A percentile compares a stretch with the other conserved stretches of the same genome.
These are phyloP conservation scores for Nemoura dubitans DNA, from an alignment of 2,888 invertebrate species.

Conservation along the genomic window DNA sequence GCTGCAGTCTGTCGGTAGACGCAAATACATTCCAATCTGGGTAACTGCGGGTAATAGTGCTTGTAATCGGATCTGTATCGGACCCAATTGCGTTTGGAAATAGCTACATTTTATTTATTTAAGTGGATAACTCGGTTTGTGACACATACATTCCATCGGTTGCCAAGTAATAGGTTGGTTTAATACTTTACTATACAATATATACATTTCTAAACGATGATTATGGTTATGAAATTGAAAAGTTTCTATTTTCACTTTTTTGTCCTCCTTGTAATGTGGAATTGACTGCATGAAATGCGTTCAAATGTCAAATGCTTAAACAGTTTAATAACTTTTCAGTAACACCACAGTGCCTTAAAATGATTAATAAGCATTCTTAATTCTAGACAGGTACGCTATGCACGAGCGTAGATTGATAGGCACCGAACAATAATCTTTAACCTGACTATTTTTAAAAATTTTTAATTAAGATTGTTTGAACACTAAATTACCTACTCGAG, in stretches of 20 bases:
- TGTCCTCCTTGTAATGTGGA: background rate
- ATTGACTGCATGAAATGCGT: no score
- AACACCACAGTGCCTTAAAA: background rate
- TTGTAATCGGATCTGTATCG: background rate
- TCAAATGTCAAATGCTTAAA: no score
- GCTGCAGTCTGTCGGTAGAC: background rate
- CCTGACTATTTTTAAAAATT: background rate
- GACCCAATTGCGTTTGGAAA: background rate
- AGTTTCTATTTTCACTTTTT: background rate
- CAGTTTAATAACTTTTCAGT: background rate
- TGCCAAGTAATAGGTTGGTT: background rate
- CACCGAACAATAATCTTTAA: background rate
- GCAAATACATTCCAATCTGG: background rate
- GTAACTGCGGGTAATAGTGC: background rate
- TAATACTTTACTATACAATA: no score
- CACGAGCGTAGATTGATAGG: background rate
- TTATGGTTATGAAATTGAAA: background rate
- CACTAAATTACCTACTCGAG: background rate
- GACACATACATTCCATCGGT: background rate
- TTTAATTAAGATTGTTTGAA: conserved; percentile 7
- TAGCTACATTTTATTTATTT: background rate
- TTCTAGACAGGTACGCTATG: background rate
- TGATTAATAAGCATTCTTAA: background rate
- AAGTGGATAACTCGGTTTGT: background rate
- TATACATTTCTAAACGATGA: no score